Base-by-base conservation (phyloP, 2,888 invertebrate species). In the Pseudanteris insignis region DNA sequence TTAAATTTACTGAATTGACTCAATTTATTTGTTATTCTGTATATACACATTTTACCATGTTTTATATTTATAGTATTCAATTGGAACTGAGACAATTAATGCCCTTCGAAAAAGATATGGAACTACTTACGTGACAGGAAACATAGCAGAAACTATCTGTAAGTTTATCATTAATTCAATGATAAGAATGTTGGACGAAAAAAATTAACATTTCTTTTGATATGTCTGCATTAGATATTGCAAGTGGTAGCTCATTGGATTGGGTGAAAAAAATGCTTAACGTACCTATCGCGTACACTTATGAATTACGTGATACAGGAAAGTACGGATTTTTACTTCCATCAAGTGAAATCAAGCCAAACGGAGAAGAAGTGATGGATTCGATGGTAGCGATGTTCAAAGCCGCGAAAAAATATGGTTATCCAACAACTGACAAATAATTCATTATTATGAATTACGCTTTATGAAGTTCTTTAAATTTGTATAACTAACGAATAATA, bases 231-330 rank as follows among this genome's bases (percentile, higher is more conserved):
- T 3, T 72, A 89, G 89, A 88, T 75, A 81, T 84, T 0, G 86
- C 88, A 0, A 86, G 87, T 4, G 91, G 91, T 0, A 82, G 84
- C 1, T 85, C 87, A 11, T 82, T 86, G 62, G 94, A 94, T 73
- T 94, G 90, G 89, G 89, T 86, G 0, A 89, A 91, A 70, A 87
- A 85, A 4, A 83, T 81, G 0, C 85, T 84, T 40, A 85, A 86
- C 29, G 85, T 87, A 0, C 88, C 88, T 1, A 82, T 91, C 9
- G 83, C 86, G 0, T 90, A 86, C 64, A 88, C 89, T 0, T 88
- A 88, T 63, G 89, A 90, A 71, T 82, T 91, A 1, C 81, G 89
- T 4, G 90, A 90, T 67, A 81, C 71, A 0, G 86, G 88, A 1
- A 59, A 68, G 28, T 83, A 84, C 70, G 92, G 91, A 0, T 91